Conservation (phyloP, 2,797 vertebrate genomes). For the Cuculus canorus region DNA sequence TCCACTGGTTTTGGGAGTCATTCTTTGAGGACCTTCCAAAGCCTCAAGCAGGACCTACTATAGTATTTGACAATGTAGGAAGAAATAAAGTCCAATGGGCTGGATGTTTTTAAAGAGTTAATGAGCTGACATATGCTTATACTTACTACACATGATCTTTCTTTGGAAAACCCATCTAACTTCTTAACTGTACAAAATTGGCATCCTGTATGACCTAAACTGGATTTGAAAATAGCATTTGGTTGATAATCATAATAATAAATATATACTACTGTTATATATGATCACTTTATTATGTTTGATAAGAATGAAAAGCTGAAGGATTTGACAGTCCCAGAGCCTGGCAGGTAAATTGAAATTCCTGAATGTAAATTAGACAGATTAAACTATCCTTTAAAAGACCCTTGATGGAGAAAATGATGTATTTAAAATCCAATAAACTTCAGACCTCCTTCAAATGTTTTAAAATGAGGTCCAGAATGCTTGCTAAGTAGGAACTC, state of each 20-base stretch:
- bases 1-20: not conserved
- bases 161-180: conserved; percentile 66
- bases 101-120: conserved; percentile 51
- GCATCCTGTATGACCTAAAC: conserved; percentile 50
- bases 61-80: not conserved
- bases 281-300: conserved; percentile 67
- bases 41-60: not conserved
- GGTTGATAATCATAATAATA: conserved; percentile 29
- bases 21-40: not conserved
- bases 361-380: conserved; percentile 74
- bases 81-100: conserved; percentile 7
- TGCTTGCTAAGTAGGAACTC: conserved; percentile 66
- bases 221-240: conserved; percentile 68
- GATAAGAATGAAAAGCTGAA: conserved; percentile 74
- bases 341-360: conserved; percentile 74
- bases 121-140: conserved; percentile 58
- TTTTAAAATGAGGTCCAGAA: conserved; percentile 74
- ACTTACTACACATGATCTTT: conserved; percentile 56
- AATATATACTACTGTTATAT: conserved; percentile 51
- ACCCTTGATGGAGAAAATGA: conserved; percentile 61
- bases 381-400: conserved; percentile 71
- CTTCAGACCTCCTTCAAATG: conserved; percentile 74
- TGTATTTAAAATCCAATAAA: conserved; percentile 73
- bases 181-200: conserved; percentile 57
- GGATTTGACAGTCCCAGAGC: conserved; percentile 64